A percentile compares a stretch with the other conserved stretches of the same genome.
Conservation (phyloP, 2,113 vertebrate species). For the Lasiurus cinereus region DNA sequence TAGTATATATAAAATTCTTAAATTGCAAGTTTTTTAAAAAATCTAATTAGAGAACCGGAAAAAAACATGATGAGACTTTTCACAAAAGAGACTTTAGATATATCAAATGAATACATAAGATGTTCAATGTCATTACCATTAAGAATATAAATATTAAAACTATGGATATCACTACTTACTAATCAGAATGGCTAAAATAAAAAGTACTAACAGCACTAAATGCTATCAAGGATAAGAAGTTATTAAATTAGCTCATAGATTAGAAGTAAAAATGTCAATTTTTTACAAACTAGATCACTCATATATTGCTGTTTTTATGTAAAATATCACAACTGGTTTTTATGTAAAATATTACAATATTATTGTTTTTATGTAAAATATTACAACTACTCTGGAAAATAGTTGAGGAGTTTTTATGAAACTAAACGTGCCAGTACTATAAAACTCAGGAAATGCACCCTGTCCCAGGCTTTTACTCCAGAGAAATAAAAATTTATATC, state of each 20-base stretch:
- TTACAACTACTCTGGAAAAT: too few species aligned
- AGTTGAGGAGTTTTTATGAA: not conserved
- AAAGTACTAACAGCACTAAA: too few species aligned
- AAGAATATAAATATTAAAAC: not conserved
- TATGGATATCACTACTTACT: not conserved
- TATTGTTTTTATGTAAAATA: too few species aligned
- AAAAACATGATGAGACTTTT: not conserved
- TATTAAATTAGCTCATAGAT: too few species aligned
- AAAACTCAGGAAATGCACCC: not conserved
- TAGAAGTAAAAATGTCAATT: too few species aligned
- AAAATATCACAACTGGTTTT: too few species aligned
- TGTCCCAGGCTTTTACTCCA: not conserved
- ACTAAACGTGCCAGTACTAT: not conserved
- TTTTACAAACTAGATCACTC: too few species aligned
- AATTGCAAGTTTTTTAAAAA: not conserved
- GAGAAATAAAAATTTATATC: not conserved
- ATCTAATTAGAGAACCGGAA: not conserved
- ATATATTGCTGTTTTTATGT: too few species aligned
- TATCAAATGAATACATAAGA: not conserved
- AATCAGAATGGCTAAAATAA: not conserved
- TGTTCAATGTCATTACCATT: not conserved
- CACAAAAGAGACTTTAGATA: not conserved
- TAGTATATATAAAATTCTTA: not conserved
- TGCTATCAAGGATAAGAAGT: too few species aligned
- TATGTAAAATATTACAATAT: too few species aligned